These are phyloP conservation scores for Rhizomys pruinosus DNA, from an alignment of 2,113 vertebrate species.

Conservation along the genomic window DNA sequence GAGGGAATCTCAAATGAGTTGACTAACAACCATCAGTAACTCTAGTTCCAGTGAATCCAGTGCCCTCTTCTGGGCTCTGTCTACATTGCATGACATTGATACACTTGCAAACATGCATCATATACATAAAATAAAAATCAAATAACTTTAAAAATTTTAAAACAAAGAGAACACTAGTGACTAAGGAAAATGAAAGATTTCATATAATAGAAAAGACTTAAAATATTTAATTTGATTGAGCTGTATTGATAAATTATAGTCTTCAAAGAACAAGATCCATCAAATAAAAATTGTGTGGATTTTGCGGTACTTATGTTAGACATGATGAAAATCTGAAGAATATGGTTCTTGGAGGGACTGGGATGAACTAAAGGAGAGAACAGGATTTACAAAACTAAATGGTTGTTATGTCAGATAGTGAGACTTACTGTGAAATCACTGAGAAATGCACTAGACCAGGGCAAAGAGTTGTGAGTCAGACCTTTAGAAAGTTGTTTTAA, in stretches of 20 bases:
- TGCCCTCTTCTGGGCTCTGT: no score
- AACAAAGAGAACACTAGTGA: not conserved
- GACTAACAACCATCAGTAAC: no score
- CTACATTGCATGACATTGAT: no score
- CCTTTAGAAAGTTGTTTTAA: not conserved
- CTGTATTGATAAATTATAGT: not conserved
- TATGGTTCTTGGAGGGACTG: not conserved
- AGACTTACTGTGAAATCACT: not conserved
- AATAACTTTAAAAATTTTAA: no score
- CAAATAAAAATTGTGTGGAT: not conserved
- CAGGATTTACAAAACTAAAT: not conserved
- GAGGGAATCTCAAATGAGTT: no score
- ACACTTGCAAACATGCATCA: no score
- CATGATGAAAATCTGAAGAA: not conserved
- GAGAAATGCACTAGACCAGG: not conserved
- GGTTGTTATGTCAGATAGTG: not conserved
- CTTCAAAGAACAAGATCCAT: not conserved
- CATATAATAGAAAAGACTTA: not conserved
- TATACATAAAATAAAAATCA: no score
- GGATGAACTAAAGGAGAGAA: not conserved
- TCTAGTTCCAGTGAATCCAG: no score
- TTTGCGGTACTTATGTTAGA: not conserved
- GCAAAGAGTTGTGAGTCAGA: not conserved
- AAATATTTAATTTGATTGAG: not conserved
- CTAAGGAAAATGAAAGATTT: not conserved